Evolutionary conservation across 2,113 vertebrate species (phyloP).

Genomic region (Scomber scombrus): DNA sequence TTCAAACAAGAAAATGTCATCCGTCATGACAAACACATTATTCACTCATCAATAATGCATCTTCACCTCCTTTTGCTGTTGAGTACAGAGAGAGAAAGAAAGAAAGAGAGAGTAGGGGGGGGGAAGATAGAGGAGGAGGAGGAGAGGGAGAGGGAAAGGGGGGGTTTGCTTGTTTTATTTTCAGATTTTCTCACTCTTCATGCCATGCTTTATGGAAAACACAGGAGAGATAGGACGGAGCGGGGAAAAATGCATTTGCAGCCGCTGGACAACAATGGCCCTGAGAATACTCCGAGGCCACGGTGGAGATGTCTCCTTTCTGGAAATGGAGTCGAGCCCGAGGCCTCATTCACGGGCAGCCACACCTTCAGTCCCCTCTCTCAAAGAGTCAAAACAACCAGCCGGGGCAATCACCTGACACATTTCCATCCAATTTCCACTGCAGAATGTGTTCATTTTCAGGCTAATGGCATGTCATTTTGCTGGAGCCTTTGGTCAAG

Average conservation of each 20-base stretch:
- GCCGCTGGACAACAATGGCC: constrained; percentile 91
- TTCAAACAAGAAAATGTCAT: constrained; percentile 78
- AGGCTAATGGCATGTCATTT: constrained; percentile 99
- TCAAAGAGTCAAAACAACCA: constrained; percentile 92
- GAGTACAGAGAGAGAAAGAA: constrained; percentile 51
- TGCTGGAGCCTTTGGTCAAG: constrained; percentile 96
- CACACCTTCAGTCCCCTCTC: constrained; percentile 89
- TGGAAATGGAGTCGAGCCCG: constrained; percentile 89
- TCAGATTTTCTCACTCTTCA: constrained; percentile 89
- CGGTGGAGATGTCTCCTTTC: constrained; percentile 84
- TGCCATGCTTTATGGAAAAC: constrained; percentile 91
- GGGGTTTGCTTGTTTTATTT: constrained; percentile 87
- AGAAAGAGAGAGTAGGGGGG: background rate
- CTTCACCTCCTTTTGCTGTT: constrained; percentile 69
- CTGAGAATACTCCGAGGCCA: constrained; percentile 93
- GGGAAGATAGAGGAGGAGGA: too few species aligned
- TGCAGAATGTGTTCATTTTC: constrained; percentile 99
- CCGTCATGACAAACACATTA: constrained; percentile 90
- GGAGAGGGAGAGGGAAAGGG: too few species aligned
- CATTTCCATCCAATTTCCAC: constrained; percentile 99
- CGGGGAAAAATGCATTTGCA: constrained; percentile 94
- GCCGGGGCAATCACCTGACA: constrained; percentile 98
- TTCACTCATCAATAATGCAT: constrained; percentile 94
- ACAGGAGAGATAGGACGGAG: constrained; percentile 87
- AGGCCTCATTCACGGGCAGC: constrained; percentile 88